These are phyloP conservation scores for Rhinichthys klamathensis DNA, from an alignment of 2,113 vertebrate species.

Conservation along the genomic window DNA sequence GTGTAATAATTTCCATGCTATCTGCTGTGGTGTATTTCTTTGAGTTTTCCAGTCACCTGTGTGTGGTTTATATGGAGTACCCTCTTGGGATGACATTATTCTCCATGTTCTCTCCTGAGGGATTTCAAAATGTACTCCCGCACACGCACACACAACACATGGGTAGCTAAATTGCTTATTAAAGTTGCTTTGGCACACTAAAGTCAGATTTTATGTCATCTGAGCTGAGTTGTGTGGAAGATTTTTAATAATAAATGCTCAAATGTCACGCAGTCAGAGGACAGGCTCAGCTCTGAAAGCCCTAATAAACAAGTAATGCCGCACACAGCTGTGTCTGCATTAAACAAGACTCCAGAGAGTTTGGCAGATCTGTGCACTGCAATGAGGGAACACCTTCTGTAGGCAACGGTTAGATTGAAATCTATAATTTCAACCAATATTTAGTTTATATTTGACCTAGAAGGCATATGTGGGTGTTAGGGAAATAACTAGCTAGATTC, in stretches of 20 bases:
- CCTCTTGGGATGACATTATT: constrained; percentile 25
- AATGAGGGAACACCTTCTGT: constrained; percentile 24
- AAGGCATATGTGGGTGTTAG: too few species aligned
- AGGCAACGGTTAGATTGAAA: not conserved
- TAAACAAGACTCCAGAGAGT: constrained; percentile 47
- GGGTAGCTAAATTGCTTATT: not conserved
- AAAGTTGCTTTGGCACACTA: not conserved
- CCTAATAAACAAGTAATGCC: not conserved
- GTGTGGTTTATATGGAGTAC: constrained; percentile 4
- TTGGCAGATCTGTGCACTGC: not conserved
- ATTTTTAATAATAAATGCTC: constrained; percentile 10
- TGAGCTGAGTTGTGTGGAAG: not conserved
- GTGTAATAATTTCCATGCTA: constrained; percentile 25
- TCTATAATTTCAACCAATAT: not conserved
- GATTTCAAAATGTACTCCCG: constrained; percentile 13
- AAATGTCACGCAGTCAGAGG: not conserved
- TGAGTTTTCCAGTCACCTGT: constrained; percentile 15
- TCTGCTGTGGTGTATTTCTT: constrained; percentile 31
- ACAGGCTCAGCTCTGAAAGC: constrained; percentile 20
- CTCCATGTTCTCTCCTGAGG: constrained; percentile 7
- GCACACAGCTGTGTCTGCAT: constrained; percentile 28
- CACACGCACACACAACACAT: not conserved
- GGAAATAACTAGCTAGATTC: too few species aligned
- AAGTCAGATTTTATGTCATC: constrained; percentile 8
- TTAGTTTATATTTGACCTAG: not conserved